These are phyloP conservation scores for Cephus pygmeus DNA, from an alignment of 2,888 invertebrate species.

Conservation along the genomic window DNA sequence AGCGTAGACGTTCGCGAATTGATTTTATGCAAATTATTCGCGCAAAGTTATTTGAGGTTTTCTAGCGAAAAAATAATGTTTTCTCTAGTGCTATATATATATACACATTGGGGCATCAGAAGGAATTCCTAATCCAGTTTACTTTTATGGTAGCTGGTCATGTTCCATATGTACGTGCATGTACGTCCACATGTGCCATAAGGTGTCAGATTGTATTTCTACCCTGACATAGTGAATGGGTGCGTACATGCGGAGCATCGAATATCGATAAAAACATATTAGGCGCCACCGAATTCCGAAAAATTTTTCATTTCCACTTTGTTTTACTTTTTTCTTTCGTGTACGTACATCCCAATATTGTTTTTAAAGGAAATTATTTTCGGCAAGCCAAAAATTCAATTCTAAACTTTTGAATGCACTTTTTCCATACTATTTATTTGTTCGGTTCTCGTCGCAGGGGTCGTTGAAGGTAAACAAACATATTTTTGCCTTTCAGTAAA, in stretches of 20 bases:
- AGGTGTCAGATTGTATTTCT: not conserved
- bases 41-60: conserved; percentile 3
- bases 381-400: not conserved
- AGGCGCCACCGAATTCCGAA: not conserved
- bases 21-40: conserved; percentile 41
- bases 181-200: not conserved
- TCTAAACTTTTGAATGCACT: too few relatives aligned
- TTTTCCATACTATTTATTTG: not conserved
- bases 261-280: not conserved
- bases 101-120: too few relatives aligned
- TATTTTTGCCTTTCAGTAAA: not conserved
- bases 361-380: not conserved
- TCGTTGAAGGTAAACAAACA: not conserved
- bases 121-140: too few relatives aligned
- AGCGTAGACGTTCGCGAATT: conserved; percentile 26
- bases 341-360: not conserved
- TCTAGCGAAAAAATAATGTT: not conserved
- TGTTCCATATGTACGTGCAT: not conserved
- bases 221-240: not conserved
- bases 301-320: not conserved
- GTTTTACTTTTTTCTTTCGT: not conserved
- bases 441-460: not conserved
- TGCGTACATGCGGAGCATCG: not conserved
- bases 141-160: too few relatives aligned
- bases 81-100: not conserved